Evolutionary conservation across 1,140 invertebrate species (phyloP).

Genomic region (Scaptomyza graminum): DNA sequence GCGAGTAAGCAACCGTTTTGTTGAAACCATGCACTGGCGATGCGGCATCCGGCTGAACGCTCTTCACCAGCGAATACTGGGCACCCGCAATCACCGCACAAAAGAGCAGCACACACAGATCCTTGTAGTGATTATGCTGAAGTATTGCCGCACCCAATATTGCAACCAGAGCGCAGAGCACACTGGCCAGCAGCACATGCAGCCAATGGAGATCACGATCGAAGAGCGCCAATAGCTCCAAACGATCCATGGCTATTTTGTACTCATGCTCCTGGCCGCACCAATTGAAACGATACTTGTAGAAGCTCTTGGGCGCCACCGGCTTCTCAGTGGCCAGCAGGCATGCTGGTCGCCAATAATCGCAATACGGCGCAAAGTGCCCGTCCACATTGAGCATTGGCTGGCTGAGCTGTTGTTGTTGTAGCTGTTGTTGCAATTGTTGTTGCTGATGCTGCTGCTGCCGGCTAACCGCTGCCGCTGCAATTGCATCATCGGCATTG

Average conservation of each 20-base stretch:
- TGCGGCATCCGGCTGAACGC: constrained; percentile 99
- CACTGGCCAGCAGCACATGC: constrained; percentile 93
- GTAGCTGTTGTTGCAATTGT: constrained; percentile 20
- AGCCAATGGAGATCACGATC: constrained; percentile 94
- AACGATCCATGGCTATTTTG: constrained; percentile 94
- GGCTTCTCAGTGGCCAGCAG: constrained; percentile 81
- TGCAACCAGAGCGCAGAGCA: constrained; percentile 94
- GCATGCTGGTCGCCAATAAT: constrained; percentile 77
- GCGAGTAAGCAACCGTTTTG: constrained; percentile 95
- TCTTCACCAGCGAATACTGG: constrained; percentile 99
- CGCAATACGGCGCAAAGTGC: constrained; percentile 74
- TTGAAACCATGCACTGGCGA: constrained; percentile 99
- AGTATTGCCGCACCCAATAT: constrained; percentile 93
- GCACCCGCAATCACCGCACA: constrained; percentile 98
- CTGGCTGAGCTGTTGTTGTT: constrained; percentile 50
- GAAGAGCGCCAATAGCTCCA: constrained; percentile 95
- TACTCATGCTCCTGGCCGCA: constrained; percentile 85
- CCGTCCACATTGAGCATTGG: constrained; percentile 77
- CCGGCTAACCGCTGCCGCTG: constrained; percentile 15
- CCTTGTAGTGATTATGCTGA: constrained; percentile 93
- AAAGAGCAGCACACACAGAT: constrained; percentile 96
- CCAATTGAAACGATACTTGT: constrained; percentile 92
- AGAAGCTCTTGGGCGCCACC: constrained; percentile 89
- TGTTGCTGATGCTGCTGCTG: constrained; percentile 14
- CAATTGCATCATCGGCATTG: not conserved